phyloP scores from a whole-genome alignment of 2,797 vertebrate species.

The Halcyon badia region DNA sequence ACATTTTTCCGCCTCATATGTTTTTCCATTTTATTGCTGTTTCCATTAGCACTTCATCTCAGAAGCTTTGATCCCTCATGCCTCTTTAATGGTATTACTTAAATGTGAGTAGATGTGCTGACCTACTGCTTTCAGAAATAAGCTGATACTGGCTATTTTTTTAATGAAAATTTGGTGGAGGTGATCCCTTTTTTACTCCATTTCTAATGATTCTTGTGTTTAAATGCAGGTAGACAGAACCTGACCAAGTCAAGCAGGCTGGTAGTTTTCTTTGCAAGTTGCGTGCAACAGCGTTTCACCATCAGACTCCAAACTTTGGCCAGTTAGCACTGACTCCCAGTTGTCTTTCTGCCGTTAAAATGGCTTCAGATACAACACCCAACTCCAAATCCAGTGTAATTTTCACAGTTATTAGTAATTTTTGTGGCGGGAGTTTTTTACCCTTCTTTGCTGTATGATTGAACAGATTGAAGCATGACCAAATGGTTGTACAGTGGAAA shows the following conservation, averaged over 20 bases:
- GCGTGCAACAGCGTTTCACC: neutral
- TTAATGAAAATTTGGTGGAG: neutral
- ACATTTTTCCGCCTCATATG: neutral
- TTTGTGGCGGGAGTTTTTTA: neutral
- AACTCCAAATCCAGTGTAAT: neutral
- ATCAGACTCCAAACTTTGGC: neutral
- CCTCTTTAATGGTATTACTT: neutral
- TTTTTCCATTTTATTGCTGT: conserved; percentile 46
- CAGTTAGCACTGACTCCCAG: neutral
- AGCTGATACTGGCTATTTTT: neutral
- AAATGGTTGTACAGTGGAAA: neutral
- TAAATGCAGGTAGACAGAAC: neutral
- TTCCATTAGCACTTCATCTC: neutral
- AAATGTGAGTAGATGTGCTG: neutral
- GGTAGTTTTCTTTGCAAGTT: neutral
- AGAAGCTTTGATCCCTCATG: neutral
- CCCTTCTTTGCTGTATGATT: neutral
- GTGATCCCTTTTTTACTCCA: neutral
- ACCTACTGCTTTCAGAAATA: neutral
- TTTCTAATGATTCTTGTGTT: neutral
- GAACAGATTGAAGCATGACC: neutral
- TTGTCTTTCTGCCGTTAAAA: neutral
- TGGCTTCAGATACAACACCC: neutral
- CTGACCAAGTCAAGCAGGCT: neutral
- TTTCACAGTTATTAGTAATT: neutral